Conservation (phyloP, 2,888 invertebrate species). For the Eutolmus rufibarbis region DNA sequence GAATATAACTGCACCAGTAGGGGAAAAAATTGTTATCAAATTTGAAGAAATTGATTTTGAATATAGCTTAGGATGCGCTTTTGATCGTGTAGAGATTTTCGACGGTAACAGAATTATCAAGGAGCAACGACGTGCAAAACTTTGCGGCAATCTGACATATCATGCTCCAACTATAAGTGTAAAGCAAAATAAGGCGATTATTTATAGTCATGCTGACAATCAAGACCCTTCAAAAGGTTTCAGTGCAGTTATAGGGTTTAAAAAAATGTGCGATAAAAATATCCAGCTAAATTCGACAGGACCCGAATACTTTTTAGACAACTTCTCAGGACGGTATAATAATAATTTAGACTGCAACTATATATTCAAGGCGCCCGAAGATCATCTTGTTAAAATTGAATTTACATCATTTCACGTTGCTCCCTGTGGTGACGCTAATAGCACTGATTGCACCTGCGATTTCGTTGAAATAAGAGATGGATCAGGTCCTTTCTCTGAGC, state of each 20-base stretch:
- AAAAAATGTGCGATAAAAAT: constrained; percentile 74
- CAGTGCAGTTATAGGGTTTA: constrained; percentile 69
- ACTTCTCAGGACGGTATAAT: constrained; percentile 34
- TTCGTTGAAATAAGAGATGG: constrained; percentile 79
- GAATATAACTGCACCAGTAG: constrained; percentile 75
- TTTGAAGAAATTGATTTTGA: constrained; percentile 67
- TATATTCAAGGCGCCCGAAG: constrained; percentile 69
- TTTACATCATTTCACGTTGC: constrained; percentile 66
- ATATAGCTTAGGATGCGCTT: constrained; percentile 63
- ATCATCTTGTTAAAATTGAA: constrained; percentile 70
- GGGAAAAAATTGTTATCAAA: constrained; percentile 69
- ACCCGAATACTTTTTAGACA: constrained; percentile 55
- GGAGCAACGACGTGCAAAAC: constrained; percentile 56
- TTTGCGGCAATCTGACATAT: constrained; percentile 70
- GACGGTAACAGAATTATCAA: constrained; percentile 66
- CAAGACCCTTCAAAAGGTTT: constrained; percentile 64
- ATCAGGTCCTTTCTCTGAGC: constrained; percentile 68
- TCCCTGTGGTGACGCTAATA: constrained; percentile 63
- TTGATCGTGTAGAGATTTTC: constrained; percentile 71
- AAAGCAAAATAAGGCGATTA: constrained; percentile 66
- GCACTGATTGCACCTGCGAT: constrained; percentile 72
- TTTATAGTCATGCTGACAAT: constrained; percentile 55
- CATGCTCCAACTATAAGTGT: constrained; percentile 64
- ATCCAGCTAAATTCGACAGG: constrained; percentile 65
- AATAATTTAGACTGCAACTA: constrained; percentile 76